A percentile compares a stretch with the other conserved stretches of the same genome.
Evolutionary conservation across 2,113 vertebrate genomes (phyloP).

Genomic region (Pelecanus crispus): DNA sequence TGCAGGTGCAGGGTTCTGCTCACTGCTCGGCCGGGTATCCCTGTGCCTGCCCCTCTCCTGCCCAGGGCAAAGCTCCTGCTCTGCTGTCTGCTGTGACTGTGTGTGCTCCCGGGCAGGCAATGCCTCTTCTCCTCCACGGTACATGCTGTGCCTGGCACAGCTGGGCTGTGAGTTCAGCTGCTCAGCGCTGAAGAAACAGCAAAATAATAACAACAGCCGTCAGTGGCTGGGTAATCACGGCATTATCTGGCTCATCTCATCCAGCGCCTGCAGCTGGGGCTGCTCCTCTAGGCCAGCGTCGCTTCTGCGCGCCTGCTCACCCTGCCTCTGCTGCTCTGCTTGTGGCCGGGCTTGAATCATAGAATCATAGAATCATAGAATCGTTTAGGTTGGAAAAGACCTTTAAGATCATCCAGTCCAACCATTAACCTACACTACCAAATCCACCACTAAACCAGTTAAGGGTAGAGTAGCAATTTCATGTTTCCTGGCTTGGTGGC

Average conservation of each 20-base stretch:
- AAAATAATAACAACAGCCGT: neutral
- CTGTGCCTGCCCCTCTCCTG: neutral
- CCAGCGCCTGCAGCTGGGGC: neutral
- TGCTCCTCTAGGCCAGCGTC: neutral
- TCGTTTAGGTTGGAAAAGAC: too few species aligned
- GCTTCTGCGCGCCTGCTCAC: neutral
- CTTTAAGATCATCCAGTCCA: too few species aligned
- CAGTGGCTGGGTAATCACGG: neutral
- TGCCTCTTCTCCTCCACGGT: neutral
- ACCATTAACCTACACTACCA: too few species aligned
- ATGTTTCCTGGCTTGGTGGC: too few species aligned
- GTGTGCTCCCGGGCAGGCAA: neutral
- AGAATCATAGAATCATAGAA: too few species aligned
- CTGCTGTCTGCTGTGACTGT: neutral
- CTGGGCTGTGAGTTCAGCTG: neutral
- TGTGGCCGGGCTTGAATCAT: too few species aligned
- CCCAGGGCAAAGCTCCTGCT: neutral
- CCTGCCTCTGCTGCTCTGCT: neutral
- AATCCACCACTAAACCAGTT: too few species aligned
- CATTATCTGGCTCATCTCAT: neutral
- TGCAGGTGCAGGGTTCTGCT: neutral
- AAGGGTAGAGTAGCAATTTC: too few species aligned
- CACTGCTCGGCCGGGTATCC: accelerated
- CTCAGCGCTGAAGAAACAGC: neutral
- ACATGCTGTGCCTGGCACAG: neutral